Evolutionary conservation across 2,888 invertebrate genomes (phyloP), one percentile per base, ranked within the genome.

Genomic region (Caenorhabditis sinica): DNA sequence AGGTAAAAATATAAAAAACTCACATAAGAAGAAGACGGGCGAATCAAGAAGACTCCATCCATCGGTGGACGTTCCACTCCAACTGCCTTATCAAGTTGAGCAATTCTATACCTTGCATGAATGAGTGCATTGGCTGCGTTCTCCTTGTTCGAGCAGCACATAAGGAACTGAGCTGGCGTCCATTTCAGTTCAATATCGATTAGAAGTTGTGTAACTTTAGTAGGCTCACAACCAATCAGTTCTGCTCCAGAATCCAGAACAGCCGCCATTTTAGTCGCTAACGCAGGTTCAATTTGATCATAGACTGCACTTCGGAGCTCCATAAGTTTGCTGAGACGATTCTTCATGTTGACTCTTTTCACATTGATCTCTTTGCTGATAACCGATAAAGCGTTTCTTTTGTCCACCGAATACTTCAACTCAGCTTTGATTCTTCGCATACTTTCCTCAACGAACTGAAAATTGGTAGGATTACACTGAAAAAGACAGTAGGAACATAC

Each of bases 1-100:
- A n/a, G 49, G 6, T 23, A 20, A 43, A 43, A 13, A 33, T 8
- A 25, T 2, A 17, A 56, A 20, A 13, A 20, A 4, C 72, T 56
- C 49, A 76, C 87, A 51, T 88, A 85, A 53, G 95, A 95, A 69
- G 95, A 95, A 87, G 96, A 96, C 71, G 94, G 93, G 86, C 98
- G 95, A 89, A 99, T 96, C 83, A 99, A 95, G 94, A 98, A 99
- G 60, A 98, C 97, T 76, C 98, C 98, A 92, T 96, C 96, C 13
- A 77, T 68, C 11, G 83, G 84, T 13, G 65, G 65, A 17, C 75
- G 36, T 20, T 74, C 51, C 17, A 86, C 15, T n/a, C 83, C 86
- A 13, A 82, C 56, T 0, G 49, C 61, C 30, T 71, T 68, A 51
- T 83, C 84, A 0, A 74, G 53, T 30, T 73, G 60, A 15, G 60